phyloP scores from a whole-genome alignment of 2,888 invertebrate species.

The Lamellibrachia columna region DNA sequence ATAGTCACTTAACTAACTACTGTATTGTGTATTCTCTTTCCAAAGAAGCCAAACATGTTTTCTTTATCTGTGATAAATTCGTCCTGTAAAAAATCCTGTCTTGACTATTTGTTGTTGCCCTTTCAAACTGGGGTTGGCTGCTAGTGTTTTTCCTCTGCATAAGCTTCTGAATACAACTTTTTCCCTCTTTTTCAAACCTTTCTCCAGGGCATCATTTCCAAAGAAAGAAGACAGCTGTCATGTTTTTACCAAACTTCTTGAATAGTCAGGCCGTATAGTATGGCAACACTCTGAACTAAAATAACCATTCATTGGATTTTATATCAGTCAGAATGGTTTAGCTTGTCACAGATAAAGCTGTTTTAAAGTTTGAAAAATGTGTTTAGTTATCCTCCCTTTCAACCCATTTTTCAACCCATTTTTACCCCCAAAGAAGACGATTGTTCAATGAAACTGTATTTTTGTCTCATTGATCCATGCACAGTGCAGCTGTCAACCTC shows the following conservation, averaged over 20 bases:
- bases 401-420: not conserved
- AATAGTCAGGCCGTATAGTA: not conserved
- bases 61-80: not conserved
- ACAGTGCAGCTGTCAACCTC: not conserved
- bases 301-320: not conserved
- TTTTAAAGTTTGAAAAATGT: not conserved
- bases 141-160: not conserved
- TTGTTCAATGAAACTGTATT: not conserved
- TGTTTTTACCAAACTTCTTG: not conserved
- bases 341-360: not conserved
- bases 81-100: not conserved
- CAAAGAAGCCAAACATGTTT: not conserved
- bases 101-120: not conserved
- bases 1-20: not conserved
- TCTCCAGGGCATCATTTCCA: not conserved
- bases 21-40: not conserved
- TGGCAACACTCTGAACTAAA: not conserved
- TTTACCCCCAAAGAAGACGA: not conserved
- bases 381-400: not conserved
- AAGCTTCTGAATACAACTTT: not conserved
- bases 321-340: not conserved
- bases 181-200: not conserved
- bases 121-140: not conserved
- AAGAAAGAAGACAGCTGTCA: not conserved
- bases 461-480: not conserved